phyloP scores from a whole-genome alignment of 2,888 invertebrate species.

The Tinea trinotella region DNA sequence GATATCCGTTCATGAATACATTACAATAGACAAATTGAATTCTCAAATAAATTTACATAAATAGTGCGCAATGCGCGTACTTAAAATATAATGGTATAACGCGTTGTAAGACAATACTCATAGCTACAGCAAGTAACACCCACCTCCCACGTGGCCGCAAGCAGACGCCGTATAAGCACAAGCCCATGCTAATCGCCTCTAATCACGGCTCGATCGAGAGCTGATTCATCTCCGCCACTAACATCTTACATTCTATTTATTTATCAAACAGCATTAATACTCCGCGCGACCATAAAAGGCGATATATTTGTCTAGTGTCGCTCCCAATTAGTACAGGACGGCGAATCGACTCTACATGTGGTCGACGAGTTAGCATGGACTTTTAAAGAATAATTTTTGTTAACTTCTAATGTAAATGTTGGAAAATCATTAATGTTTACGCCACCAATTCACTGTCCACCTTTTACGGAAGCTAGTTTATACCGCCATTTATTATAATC shows the following conservation, averaged over 20 bases:
- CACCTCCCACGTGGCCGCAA: conserved; percentile 56
- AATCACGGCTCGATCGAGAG: conserved; percentile 63
- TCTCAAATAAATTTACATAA: conserved; percentile 65
- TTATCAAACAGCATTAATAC: conserved; percentile 65
- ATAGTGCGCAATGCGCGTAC: conserved; percentile 55
- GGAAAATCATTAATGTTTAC: conserved; percentile 64
- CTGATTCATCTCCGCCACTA: conserved; percentile 59
- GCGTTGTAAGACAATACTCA: conserved; percentile 60
- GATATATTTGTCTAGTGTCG: conserved; percentile 66
- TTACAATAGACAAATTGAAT: conserved; percentile 64
- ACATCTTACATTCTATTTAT: conserved; percentile 59
- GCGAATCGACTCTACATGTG: conserved; percentile 64
- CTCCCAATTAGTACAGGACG: conserved; percentile 61
- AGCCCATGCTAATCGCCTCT: conserved; percentile 65
- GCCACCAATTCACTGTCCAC: conserved; percentile 38
- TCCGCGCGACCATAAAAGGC: conserved; percentile 60
- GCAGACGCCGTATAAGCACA: conserved; percentile 28
- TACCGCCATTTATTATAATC: not conserved
- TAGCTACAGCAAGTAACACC: conserved; percentile 43
- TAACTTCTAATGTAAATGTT: conserved; percentile 57
- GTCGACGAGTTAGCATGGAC: conserved; percentile 52
- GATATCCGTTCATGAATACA: conserved; percentile 53
- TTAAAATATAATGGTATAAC: conserved; percentile 51
- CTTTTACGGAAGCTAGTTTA: conserved; percentile 18
- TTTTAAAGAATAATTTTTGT: conserved; percentile 55